These are phyloP conservation scores for Pandion haliaetus DNA, from an alignment of 2,113 vertebrate genomes.

Conservation along the genomic window DNA sequence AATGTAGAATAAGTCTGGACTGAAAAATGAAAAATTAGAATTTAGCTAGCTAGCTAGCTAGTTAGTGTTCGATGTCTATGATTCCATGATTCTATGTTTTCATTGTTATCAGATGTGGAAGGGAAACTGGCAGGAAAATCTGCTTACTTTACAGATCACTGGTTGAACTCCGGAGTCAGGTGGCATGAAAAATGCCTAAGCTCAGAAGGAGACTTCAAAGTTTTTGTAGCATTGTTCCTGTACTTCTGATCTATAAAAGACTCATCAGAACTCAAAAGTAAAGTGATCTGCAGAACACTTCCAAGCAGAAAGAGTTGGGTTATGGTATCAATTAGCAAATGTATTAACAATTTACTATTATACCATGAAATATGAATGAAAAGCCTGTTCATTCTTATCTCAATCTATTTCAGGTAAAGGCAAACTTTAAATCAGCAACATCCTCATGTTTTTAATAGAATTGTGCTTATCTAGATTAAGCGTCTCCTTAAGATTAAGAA, in stretches of 20 bases:
- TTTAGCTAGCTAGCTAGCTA: neutral
- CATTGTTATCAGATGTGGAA: neutral
- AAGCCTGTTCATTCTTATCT: neutral
- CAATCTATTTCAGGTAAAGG: neutral
- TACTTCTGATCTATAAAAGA: neutral
- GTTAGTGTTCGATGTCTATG: neutral
- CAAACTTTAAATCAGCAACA: neutral
- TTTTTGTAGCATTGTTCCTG: neutral
- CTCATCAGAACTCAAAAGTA: neutral
- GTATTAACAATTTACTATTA: neutral
- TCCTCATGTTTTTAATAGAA: neutral
- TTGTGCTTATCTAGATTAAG: neutral
- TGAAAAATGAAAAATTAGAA: neutral
- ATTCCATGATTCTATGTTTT: neutral
- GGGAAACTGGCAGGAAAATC: neutral
- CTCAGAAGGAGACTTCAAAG: neutral
- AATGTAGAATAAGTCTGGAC: neutral
- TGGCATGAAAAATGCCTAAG: neutral
- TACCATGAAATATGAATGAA: neutral
- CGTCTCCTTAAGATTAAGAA: neutral
- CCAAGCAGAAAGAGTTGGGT: neutral
- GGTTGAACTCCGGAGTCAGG: neutral
- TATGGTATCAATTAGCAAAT: neutral
- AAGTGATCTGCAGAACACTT: neutral
- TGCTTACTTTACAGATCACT: neutral